Evolutionary conservation across 2,797 vertebrate species (phyloP).

Genomic region (Rhinichthys osculus): DNA sequence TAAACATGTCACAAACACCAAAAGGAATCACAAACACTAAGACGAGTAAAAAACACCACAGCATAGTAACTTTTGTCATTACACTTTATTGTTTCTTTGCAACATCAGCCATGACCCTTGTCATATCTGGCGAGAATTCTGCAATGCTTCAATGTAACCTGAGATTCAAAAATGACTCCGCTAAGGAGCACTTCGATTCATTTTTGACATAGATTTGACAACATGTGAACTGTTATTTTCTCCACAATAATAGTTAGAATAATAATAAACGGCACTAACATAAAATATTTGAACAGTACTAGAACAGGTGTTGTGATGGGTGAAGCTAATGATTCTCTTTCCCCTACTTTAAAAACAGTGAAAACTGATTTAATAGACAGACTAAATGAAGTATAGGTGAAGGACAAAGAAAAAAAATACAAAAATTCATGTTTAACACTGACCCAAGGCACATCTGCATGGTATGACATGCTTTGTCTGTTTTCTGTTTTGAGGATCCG

Average conservation of each 20-base stretch:
- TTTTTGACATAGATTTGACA: conserved; percentile 68
- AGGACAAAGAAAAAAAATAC: neutral
- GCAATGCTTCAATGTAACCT: conserved; percentile 84
- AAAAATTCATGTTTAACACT: conserved; percentile 71
- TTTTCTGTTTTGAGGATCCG: conserved; percentile 69
- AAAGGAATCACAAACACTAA: neutral
- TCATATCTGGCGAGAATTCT: conserved; percentile 77
- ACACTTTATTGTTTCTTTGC: conserved; percentile 76
- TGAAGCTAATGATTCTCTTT: conserved; percentile 43
- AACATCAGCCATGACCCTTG: conserved; percentile 76
- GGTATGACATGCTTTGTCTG: conserved; percentile 75
- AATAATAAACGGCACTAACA: conserved; percentile 44
- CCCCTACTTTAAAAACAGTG: neutral
- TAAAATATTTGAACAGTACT: conserved; percentile 68
- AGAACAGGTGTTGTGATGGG: conserved; percentile 75
- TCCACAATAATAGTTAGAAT: conserved; percentile 62
- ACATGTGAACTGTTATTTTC: conserved; percentile 68
- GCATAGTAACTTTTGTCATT: conserved; percentile 72
- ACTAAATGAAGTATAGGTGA: conserved; percentile 11
- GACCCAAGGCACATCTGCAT: conserved; percentile 83
- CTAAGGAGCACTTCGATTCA: conserved; percentile 74
- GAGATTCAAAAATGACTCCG: conserved; percentile 81
- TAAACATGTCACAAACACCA: conserved; percentile 20
- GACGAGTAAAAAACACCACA: conserved; percentile 65
- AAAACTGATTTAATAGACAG: conserved; percentile 10